Base-by-base conservation (phyloP, 2,113 vertebrate species). In the Poicephalus gulielmi region DNA sequence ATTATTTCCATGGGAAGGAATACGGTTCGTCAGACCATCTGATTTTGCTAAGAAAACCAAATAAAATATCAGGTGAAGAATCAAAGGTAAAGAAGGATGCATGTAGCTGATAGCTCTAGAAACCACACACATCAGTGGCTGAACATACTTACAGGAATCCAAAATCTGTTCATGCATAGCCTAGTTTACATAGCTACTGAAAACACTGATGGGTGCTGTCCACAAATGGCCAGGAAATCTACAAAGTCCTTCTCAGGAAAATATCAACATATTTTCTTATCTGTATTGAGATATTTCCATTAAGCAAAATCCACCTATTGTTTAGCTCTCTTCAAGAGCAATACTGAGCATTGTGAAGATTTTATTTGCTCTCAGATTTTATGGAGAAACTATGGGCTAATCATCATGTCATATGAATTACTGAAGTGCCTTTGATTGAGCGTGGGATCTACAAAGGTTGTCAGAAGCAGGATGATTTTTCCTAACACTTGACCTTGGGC, bases 401-500 rank as follows among this genome's bases (percentile, higher is more conserved):
- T 78, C 41, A 44, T 66, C 15, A 39, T 55, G 46, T 80, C 60
- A 39, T 80, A 83, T 71, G 86, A 86, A 90, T 94, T 67, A 33
- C 17, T 23, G 18, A 94, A 78, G 30, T 35, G 41, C 6, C 30
- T 92, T 92, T 95, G 92, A 94, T 25, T 75, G 71, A 95, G 18
- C 73, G 39, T 50, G 31, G 5, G 8, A 81, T 90, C 83, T 93
- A 88, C 83, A 57, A 67, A 88, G 30, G 49, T 83, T 88, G 68
- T 90, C 77, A 88, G 71, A 69, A 66, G 83, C 60, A 88, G 41
- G 43, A 33, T 71, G 30, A 50, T 93, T 95, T 92, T 88, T 33
- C 39, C 28, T 83, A 55, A 90, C 59, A 74, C 11, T 76, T 96
- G 93, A 96, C 90, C 92, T 91, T 68, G 68, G 35, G 11, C 44